These are phyloP conservation scores for Mantis religiosa DNA, from an alignment of 2,888 invertebrate genomes.

Conservation along the genomic window DNA sequence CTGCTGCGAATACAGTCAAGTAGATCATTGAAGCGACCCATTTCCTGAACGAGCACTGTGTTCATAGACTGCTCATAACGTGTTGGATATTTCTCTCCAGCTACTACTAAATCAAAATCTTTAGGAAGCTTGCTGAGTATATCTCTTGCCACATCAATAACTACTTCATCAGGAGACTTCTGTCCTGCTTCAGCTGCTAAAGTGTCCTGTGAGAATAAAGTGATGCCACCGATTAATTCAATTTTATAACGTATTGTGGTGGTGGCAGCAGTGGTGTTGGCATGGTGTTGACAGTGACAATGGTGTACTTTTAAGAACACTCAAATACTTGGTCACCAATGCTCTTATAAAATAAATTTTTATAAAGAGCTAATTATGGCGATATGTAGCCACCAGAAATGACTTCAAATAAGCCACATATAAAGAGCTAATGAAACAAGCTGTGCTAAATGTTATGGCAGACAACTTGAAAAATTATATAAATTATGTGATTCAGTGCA, in stretches of 20 bases:
- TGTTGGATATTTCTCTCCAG: slow-evolving; percentile 69
- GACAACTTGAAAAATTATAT: too few species aligned
- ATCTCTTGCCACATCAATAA: slow-evolving; percentile 73
- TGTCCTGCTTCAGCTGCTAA: slow-evolving; percentile 56
- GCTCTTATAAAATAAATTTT: too few species aligned
- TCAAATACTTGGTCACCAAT: too few species aligned
- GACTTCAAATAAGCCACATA: too few species aligned
- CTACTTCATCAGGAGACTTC: slow-evolving; percentile 73
- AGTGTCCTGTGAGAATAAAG: slow-evolving; percentile 52
- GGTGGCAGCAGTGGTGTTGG: too few species aligned
- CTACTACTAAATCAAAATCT: slow-evolving; percentile 61
- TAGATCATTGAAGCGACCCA: slow-evolving; percentile 73
- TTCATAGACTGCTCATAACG: slow-evolving; percentile 86
- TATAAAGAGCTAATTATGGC: too few species aligned
- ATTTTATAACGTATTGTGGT: not conserved
- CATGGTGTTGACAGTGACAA: too few species aligned
- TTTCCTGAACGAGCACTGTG: slow-evolving; percentile 85
- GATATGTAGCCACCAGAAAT: too few species aligned
- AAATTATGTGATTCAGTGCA: too few species aligned
- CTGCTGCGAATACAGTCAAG: slow-evolving; percentile 62
- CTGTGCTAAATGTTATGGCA: too few species aligned
- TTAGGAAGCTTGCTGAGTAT: slow-evolving; percentile 71
- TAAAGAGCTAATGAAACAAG: too few species aligned
- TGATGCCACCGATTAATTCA: not conserved
- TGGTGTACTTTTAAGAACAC: too few species aligned